Evolutionary conservation across 2,113 vertebrate species (phyloP).

Genomic region (Trinectes maculatus): DNA sequence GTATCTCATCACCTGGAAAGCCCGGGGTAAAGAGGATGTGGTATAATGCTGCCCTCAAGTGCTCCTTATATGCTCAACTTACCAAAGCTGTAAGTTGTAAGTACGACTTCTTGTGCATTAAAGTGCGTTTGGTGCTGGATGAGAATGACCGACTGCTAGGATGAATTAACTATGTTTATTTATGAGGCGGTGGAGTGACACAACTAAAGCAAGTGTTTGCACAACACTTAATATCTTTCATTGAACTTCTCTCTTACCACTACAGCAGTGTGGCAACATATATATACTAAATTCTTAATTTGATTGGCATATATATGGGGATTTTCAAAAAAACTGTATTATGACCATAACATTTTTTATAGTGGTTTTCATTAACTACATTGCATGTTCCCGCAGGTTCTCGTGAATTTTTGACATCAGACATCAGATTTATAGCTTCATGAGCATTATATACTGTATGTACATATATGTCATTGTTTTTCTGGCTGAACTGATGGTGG

Average conservation of each 20-base stretch:
- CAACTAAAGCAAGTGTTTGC: not conserved
- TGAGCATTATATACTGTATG: not conserved
- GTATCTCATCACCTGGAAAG: constrained; percentile 32
- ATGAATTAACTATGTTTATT: not conserved
- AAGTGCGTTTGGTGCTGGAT: constrained; percentile 5
- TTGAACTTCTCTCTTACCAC: not conserved
- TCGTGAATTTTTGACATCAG: not conserved
- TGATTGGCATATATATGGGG: too few relatives aligned
- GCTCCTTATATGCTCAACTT: constrained; percentile 10
- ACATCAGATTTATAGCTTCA: not conserved
- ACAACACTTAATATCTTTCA: not conserved
- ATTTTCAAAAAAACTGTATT: too few relatives aligned
- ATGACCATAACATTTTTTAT: not conserved
- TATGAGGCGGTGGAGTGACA: not conserved
- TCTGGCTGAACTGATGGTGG: constrained; percentile 36
- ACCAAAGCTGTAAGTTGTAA: constrained; percentile 7
- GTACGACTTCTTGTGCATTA: constrained; percentile 20
- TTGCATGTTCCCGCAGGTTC: not conserved
- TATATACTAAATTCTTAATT: too few relatives aligned
- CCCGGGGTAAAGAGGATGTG: constrained; percentile 33
- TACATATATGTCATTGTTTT: constrained; percentile 24
- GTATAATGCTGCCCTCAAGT: constrained; percentile 29
- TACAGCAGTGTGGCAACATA: too few relatives aligned
- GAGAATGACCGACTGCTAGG: not conserved
- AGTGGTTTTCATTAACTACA: not conserved